Percentiles rank a stretch among this genome's conserved stretches.
Evolutionary conservation across 2,888 invertebrate species (phyloP).

Genomic region (Diaphora mendica): DNA sequence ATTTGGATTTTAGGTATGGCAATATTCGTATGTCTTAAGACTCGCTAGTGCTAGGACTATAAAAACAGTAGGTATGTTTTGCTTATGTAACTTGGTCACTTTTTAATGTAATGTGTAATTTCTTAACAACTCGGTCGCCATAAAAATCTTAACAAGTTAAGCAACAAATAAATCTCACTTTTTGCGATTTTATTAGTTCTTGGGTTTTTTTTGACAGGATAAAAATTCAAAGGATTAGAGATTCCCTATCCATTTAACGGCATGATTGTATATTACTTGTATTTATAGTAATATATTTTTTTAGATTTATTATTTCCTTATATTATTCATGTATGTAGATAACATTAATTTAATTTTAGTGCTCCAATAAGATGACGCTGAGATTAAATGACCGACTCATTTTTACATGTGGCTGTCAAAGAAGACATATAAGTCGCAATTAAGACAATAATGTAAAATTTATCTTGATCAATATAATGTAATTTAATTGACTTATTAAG

Average conservation of each 20-base stretch:
- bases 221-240: too few relatives aligned
- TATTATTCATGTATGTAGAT: neutral
- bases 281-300: neutral
- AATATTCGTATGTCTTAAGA: too few relatives aligned
- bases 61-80: neutral
- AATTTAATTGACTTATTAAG: conserved; percentile 72
- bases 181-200: too few relatives aligned
- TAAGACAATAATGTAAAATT: conserved; percentile 63
- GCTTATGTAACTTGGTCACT: neutral
- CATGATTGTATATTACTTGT: too few relatives aligned
- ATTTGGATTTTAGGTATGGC: neutral
- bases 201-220: too few relatives aligned
- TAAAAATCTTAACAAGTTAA: neutral
- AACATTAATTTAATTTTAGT: neutral
- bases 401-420: conserved; percentile 50
- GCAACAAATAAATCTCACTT: too few relatives aligned
- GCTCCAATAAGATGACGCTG: neutral
- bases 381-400: conserved; percentile 25
- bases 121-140: neutral
- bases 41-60: neutral
- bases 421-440: conserved; percentile 62
- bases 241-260: too few relatives aligned
- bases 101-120: neutral
- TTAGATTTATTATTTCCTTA: neutral
- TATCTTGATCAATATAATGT: conserved; percentile 61